phyloP scores from a whole-genome alignment of 2,797 vertebrate species.

The Rhinella marina region DNA sequence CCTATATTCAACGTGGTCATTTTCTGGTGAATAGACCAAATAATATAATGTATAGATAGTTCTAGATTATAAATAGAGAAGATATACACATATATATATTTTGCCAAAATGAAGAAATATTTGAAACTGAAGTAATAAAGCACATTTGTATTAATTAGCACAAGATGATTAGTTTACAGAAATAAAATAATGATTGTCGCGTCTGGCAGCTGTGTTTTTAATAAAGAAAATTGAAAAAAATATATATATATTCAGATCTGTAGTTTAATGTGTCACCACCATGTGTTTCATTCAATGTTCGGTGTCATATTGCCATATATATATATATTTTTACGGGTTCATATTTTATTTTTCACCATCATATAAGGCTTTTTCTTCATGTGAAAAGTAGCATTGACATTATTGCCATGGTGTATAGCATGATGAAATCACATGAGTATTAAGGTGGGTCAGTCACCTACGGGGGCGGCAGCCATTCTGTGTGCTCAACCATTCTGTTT shows the following conservation, averaged over 20 bases:
- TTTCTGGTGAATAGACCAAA: slow-evolving; percentile 61
- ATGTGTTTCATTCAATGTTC: slow-evolving; percentile 23
- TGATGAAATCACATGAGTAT: slow-evolving; percentile 24
- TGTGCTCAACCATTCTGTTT: not conserved
- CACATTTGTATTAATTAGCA: slow-evolving; percentile 82
- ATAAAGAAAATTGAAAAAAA: slow-evolving; percentile 50
- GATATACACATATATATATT: slow-evolving; percentile 63
- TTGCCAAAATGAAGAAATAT: slow-evolving; percentile 66
- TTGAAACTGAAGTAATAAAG: slow-evolving; percentile 73
- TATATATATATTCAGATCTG: slow-evolving; percentile 28
- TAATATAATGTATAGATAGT: slow-evolving; percentile 69
- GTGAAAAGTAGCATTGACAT: slow-evolving; percentile 63
- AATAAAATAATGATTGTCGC: slow-evolving; percentile 69
- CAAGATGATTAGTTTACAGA: slow-evolving; percentile 69
- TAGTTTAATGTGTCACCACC: slow-evolving; percentile 67
- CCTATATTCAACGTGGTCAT: slow-evolving; percentile 32
- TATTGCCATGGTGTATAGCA: slow-evolving; percentile 62
- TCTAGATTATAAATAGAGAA: slow-evolving; percentile 55
- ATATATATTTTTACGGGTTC: slow-evolving; percentile 64
- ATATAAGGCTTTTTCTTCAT: slow-evolving; percentile 7
- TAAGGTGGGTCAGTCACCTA: not conserved
- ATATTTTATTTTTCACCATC: slow-evolving; percentile 37
- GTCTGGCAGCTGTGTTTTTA: slow-evolving; percentile 67
- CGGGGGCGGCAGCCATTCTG: not conserved
- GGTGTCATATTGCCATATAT: slow-evolving; percentile 64